Evolutionary conservation across 2,888 invertebrate species (phyloP), one percentile per base, ranked within the genome.

Genomic region (Tenthredo scrophulariae): DNA sequence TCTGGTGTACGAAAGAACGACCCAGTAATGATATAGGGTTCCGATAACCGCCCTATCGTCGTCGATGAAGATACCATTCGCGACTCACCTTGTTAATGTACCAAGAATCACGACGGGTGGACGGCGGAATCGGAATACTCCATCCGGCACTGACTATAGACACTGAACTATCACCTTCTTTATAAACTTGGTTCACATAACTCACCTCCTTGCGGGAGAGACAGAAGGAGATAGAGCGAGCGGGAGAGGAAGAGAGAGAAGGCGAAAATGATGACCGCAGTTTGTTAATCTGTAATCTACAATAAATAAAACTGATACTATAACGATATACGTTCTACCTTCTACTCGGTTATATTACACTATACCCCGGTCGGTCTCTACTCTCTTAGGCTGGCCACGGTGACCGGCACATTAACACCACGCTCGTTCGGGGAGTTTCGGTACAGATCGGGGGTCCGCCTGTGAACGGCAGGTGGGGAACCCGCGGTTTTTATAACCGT

Each of bases 391-490:
- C 40, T 72, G 90, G 90, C 72, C 40, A 74, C 72, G 90, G 91
- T 91, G 90, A 91, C 91, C 91, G 91, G 91, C 91, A 91, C 91
- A 90, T 91, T 91, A 91, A 91, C 91, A 89, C 91, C 90, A 89
- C 89, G 29, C 40, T 18, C 37, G 87, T 88, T 91, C 91, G 91
- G 90, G 84, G 87, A 89, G 89, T 87, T 90, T 91, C 91, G 91
- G 90, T 87, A 87, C 84, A 87, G 87, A 88, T 90, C 91, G 91
- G 90, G 58, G 29, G 9, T 2, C 46, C 77, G 50, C 62, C 40
- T 58, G 37, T 26, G n/a, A 18, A n/a, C 77, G 15, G 29, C 77
- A 77, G 77, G 77, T 22, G 54, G 54, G 54, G 33, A 54, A 77
- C 7, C 33, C 29, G 22, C 29, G 22, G 18, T 74, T 62, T 62